Conservation (phyloP, 2,113 vertebrate species). For the Scomber colias region DNA sequence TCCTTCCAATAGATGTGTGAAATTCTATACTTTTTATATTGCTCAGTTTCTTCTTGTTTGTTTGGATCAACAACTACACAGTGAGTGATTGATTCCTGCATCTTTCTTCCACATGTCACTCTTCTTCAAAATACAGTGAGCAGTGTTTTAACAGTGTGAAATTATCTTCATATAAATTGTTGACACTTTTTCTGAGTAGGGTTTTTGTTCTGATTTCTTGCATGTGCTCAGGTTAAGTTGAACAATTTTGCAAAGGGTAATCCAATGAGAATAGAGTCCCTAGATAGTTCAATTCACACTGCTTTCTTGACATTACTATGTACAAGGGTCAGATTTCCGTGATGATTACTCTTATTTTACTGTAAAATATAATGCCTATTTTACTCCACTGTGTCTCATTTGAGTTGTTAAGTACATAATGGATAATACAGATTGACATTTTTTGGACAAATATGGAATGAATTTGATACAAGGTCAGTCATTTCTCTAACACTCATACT, state of each 20-base stretch:
- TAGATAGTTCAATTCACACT: background rate
- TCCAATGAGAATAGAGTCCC: too few relatives aligned
- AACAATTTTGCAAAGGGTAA: background rate
- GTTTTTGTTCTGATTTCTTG: background rate
- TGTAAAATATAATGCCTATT: background rate
- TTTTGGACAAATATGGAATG: background rate
- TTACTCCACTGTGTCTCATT: background rate
- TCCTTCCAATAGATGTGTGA: too few relatives aligned
- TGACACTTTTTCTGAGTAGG: background rate
- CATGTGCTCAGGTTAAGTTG: background rate
- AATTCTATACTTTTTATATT: too few relatives aligned
- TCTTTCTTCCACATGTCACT: too few relatives aligned
- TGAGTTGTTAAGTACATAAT: background rate
- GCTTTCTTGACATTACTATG: background rate
- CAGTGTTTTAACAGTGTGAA: too few relatives aligned
- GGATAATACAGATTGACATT: background rate
- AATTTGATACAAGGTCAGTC: background rate
- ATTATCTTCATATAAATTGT: too few relatives aligned
- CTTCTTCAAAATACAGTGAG: too few relatives aligned
- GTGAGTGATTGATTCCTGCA: too few relatives aligned
- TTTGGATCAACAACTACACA: background rate
- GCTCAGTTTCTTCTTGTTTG: background rate
- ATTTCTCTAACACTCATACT: conserved; percentile 10
- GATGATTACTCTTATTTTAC: background rate
- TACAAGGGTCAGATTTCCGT: background rate